Evolutionary conservation across 2,888 invertebrate genomes (phyloP).

Genomic region (Heteromurus nitidus): DNA sequence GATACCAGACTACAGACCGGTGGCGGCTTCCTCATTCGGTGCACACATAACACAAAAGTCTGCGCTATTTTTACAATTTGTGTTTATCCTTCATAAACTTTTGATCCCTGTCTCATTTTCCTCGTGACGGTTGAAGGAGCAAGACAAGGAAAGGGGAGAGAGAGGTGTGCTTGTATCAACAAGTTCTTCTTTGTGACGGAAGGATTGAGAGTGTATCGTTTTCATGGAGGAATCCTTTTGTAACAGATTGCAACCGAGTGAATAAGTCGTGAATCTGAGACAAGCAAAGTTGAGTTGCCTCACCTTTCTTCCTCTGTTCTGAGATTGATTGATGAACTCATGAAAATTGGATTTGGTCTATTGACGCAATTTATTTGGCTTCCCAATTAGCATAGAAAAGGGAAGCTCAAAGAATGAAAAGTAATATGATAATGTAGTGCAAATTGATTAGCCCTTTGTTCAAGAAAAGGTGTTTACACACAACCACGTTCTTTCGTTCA

Average conservation of each 20-base stretch:
- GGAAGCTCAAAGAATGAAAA: conserved; percentile 14
- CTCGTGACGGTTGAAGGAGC: conserved; percentile 61
- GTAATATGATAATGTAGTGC: conserved; percentile 11
- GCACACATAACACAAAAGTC: neutral
- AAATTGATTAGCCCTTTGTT: no score
- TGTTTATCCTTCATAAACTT: neutral
- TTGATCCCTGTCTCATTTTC: conserved; percentile 24
- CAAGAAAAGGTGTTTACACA: no score
- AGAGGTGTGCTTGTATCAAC: no score
- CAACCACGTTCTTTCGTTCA: no score
- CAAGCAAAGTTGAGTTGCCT: no score
- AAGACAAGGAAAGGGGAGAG: conserved; percentile 16
- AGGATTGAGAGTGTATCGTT: no score
- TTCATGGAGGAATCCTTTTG: neutral
- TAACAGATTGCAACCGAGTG: neutral
- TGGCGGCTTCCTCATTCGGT: neutral
- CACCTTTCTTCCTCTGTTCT: no score
- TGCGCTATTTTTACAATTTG: conserved; percentile 8
- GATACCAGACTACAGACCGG: neutral
- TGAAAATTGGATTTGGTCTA: conserved; percentile 58
- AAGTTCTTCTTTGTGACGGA: no score
- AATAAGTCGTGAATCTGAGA: no score
- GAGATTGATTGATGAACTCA: conserved; percentile 55
- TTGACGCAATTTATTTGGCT: conserved; percentile 44
- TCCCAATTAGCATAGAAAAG: conserved; percentile 57